phyloP scores from a whole-genome alignment of 2,888 invertebrate genomes.

The Cistogaster globosa region DNA sequence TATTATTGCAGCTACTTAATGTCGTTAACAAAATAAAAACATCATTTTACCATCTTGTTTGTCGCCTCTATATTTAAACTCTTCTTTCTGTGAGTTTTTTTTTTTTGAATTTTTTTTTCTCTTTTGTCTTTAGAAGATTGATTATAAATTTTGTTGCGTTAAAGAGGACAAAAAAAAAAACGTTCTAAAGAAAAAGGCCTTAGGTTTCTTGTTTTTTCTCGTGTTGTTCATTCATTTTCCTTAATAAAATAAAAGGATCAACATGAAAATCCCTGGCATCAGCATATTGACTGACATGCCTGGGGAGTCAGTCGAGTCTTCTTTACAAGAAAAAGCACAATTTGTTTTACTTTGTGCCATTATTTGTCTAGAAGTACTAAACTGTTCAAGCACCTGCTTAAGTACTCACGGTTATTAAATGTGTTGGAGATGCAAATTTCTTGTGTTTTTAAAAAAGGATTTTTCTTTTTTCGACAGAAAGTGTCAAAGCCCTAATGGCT shows the following conservation, averaged over 20 bases:
- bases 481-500: conserved; percentile 57
- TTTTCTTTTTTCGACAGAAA: conserved; percentile 46
- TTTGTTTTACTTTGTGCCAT: background rate
- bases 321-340: conserved; percentile 35
- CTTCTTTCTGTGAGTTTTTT: conserved; percentile 12
- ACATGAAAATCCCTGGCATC: conserved; percentile 69
- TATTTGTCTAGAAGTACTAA: conserved; percentile 15
- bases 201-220: conserved; percentile 45
- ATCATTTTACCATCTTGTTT: conserved; percentile 65
- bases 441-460: background rate
- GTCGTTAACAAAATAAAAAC: conserved; percentile 65
- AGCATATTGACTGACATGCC: conserved; percentile 72
- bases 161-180: conserved; percentile 3
- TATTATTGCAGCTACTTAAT: conserved; percentile 62
- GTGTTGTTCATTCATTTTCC: conserved; percentile 9
- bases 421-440: conserved; percentile 64
- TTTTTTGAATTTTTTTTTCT: background rate
- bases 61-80: conserved; percentile 41
- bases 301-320: conserved; percentile 34
- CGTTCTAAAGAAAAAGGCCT: conserved; percentile 43
- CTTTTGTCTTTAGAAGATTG: conserved; percentile 54
- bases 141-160: conserved; percentile 62
- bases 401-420: conserved; percentile 74
- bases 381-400: conserved; percentile 71
- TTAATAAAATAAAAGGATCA: conserved; percentile 61